Percentiles rank a stretch among this genome's conserved stretches.
Conservation (phyloP, 2,797 vertebrate species). For the Valencia hispanica region DNA sequence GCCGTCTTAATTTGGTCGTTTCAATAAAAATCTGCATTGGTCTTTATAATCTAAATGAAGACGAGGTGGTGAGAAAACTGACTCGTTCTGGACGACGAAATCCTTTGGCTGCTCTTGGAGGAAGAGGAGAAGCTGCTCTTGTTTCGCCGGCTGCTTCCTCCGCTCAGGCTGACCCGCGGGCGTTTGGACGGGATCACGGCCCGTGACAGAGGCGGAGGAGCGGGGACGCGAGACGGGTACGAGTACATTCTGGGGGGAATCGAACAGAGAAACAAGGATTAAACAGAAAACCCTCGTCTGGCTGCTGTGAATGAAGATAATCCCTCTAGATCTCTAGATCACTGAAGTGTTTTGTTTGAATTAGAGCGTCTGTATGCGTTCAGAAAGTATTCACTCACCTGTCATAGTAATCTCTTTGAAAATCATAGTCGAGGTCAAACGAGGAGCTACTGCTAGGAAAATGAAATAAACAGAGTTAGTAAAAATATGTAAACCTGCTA, state of each 20-base stretch:
- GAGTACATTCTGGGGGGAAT: conserved; percentile 87
- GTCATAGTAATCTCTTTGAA: conserved; percentile 94
- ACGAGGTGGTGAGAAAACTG: conserved; percentile 21
- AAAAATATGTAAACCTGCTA: background rate
- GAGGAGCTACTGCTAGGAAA: conserved; percentile 72
- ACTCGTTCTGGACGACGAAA: conserved; percentile 87
- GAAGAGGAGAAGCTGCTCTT: conserved; percentile 91
- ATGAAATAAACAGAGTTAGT: background rate
- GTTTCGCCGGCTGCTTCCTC: conserved; percentile 83
- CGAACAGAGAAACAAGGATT: background rate
- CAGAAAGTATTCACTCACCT: conserved; percentile 74
- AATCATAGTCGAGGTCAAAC: conserved; percentile 90
- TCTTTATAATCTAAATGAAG: background rate
- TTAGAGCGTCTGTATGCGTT: background rate
- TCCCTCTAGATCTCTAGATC: background rate
- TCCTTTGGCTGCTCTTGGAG: conserved; percentile 89
- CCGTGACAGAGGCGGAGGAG: conserved; percentile 88
- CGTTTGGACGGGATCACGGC: conserved; percentile 91
- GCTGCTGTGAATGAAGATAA: too few relatives aligned
- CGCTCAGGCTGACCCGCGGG: conserved; percentile 88
- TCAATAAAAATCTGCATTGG: background rate
- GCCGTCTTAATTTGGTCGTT: too few relatives aligned
- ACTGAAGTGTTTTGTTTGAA: background rate
- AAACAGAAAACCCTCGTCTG: background rate
- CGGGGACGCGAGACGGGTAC: conserved; percentile 88